Evolutionary conservation across 2,888 invertebrate species (phyloP).

Genomic region (Blastobasis lacticolella): DNA sequence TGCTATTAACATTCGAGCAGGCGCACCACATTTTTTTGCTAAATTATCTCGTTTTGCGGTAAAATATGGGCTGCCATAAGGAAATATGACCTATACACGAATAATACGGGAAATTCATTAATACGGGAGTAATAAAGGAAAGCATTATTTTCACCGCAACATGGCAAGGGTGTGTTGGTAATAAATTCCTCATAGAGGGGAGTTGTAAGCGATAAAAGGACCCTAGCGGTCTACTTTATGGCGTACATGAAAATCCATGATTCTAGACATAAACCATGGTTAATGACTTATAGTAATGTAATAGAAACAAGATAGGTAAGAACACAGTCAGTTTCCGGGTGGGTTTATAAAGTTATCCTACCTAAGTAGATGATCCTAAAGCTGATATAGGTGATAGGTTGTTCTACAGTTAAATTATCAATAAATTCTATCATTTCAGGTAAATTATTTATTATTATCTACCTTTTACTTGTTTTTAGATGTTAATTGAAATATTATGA

Average conservation of each 20-base stretch:
- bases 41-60: conserved; percentile 19
- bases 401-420: no score
- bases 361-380: no score
- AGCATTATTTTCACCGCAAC: conserved; percentile 38
- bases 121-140: conserved; percentile 48
- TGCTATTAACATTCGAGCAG: conserved; percentile 32
- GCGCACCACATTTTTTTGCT: conserved; percentile 26
- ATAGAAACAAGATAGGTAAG: no score
- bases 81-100: conserved; percentile 10
- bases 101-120: conserved; percentile 38
- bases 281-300: neutral
- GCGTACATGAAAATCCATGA: conserved; percentile 36
- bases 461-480: no score
- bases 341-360: no score
- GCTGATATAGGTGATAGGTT: no score
- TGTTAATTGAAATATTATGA: no score
- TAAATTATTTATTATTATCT: no score
- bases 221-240: conserved; percentile 32
- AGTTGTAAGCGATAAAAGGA: conserved; percentile 36
- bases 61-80: conserved; percentile 14
- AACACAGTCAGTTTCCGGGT: no score
- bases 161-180: conserved; percentile 29
- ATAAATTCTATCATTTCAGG: no score
- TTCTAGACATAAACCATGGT: conserved; percentile 13
- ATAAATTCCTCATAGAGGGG: conserved; percentile 55